Evolutionary conservation across 2,888 invertebrate genomes (phyloP).

Genomic region (Cosmia trapezina): DNA sequence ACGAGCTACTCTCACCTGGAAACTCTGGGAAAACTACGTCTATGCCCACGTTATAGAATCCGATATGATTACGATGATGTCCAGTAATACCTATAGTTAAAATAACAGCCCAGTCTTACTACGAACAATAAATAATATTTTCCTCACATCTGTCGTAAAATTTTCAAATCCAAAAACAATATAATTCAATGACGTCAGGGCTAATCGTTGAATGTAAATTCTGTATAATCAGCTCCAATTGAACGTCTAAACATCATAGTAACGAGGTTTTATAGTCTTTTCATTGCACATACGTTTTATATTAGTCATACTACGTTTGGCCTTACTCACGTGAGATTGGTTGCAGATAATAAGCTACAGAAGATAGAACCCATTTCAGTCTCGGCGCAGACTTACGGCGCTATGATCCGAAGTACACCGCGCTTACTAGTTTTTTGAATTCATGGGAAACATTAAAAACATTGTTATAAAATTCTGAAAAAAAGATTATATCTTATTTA

Average conservation of each 20-base stretch:
- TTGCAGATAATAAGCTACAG: slow-evolving; percentile 28
- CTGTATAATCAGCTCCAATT: slow-evolving; percentile 64
- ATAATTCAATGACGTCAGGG: slow-evolving; percentile 55
- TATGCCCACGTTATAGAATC: neutral
- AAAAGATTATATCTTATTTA: too few relatives aligned
- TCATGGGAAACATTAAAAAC: too few relatives aligned
- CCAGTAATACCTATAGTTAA: neutral
- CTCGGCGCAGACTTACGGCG: too few relatives aligned
- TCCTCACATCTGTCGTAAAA: slow-evolving; percentile 49
- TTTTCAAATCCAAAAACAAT: slow-evolving; percentile 53
- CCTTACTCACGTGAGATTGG: slow-evolving; percentile 2
- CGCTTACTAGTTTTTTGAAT: too few relatives aligned
- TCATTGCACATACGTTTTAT: slow-evolving; percentile 62
- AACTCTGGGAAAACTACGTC: too few relatives aligned
- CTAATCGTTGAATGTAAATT: slow-evolving; percentile 56
- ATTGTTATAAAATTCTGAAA: too few relatives aligned
- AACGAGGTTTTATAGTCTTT: slow-evolving; percentile 64
- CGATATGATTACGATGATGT: neutral
- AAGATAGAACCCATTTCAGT: neutral
- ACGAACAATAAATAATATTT: slow-evolving; percentile 33
- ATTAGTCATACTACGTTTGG: slow-evolving; percentile 54
- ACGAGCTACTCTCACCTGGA: too few relatives aligned
- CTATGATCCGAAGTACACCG: too few relatives aligned
- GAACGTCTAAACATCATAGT: slow-evolving; percentile 63
- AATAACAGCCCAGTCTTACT: neutral